Percentiles rank a stretch among this genome's conserved stretches.
Evolutionary conservation across 2,797 vertebrate species (phyloP).

Genomic region (Pangasius krempfi): DNA sequence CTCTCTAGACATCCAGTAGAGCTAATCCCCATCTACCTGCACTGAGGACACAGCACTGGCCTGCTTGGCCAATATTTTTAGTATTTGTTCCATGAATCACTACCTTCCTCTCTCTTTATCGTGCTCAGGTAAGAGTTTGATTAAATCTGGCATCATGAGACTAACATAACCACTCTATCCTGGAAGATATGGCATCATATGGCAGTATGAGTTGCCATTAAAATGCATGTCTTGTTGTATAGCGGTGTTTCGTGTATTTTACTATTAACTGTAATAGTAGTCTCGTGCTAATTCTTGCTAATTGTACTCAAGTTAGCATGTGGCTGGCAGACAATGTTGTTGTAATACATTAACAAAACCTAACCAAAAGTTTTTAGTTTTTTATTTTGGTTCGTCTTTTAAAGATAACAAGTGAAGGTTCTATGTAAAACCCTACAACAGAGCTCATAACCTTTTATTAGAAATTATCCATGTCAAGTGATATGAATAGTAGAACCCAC

Average conservation of each 20-base stretch:
- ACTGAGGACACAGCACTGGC: background rate
- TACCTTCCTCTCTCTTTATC: background rate
- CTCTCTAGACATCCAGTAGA: constrained; percentile 42
- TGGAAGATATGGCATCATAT: background rate
- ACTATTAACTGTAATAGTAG: background rate
- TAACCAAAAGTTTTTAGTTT: background rate
- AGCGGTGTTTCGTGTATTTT: background rate
- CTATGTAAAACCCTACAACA: background rate
- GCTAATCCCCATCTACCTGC: constrained; percentile 32
- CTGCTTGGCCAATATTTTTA: background rate
- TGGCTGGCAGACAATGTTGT: background rate
- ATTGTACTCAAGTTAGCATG: background rate
- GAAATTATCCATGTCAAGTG: background rate
- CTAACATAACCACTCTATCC: background rate
- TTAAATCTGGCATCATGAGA: background rate
- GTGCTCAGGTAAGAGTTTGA: background rate
- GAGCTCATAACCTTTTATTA: background rate
- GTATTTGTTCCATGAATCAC: background rate
- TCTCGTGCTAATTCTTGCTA: background rate
- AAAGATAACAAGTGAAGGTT: background rate
- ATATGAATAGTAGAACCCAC: background rate
- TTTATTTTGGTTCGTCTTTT: background rate
- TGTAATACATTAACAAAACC: background rate
- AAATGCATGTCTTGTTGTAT: background rate
- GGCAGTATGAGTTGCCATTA: background rate